These are phyloP conservation scores for Drosophila gunungcola DNA, from an alignment of 1,140 invertebrate genomes.

Conservation along the genomic window DNA sequence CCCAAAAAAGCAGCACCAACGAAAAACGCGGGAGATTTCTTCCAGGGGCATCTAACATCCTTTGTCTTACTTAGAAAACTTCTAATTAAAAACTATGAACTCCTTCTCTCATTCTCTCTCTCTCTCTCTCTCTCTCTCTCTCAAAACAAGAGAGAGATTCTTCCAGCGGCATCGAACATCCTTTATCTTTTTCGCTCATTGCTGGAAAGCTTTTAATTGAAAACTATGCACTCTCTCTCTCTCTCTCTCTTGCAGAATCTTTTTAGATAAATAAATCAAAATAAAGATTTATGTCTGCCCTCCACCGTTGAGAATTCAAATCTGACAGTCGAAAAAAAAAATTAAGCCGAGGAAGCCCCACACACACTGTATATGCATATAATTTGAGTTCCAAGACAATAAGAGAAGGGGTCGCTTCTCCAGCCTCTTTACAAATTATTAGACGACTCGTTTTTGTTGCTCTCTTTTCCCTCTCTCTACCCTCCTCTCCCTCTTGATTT, in stretches of 20 bases:
- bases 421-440: slow-evolving; percentile 64
- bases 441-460: slow-evolving; percentile 45
- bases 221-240: slow-evolving; percentile 43
- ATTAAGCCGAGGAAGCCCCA: slow-evolving; percentile 29
- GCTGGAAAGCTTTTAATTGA: slow-evolving; percentile 50
- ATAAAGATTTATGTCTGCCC: slow-evolving; percentile 65
- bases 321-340: slow-evolving; percentile 39
- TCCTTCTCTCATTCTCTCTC: too few species aligned
- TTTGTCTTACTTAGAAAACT: slow-evolving; percentile 13
- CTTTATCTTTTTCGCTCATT: not conserved
- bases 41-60: slow-evolving; percentile 13
- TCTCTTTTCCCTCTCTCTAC: too few species aligned
- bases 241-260: not conserved
- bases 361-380: not conserved
- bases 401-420: slow-evolving; percentile 21
- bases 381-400: slow-evolving; percentile 55
- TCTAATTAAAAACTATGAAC: slow-evolving; percentile 64
- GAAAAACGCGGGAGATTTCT: slow-evolving; percentile 37
- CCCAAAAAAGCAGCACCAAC: slow-evolving; percentile 48
- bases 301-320: slow-evolving; percentile 53
- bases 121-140: not conserved
- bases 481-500: not conserved
- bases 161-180: slow-evolving; percentile 16
- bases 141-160: slow-evolving; percentile 53
- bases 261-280: slow-evolving; percentile 65